These are phyloP conservation scores for Ginglymostoma cirratum DNA, from an alignment of 2,113 vertebrate species.

Conservation along the genomic window DNA sequence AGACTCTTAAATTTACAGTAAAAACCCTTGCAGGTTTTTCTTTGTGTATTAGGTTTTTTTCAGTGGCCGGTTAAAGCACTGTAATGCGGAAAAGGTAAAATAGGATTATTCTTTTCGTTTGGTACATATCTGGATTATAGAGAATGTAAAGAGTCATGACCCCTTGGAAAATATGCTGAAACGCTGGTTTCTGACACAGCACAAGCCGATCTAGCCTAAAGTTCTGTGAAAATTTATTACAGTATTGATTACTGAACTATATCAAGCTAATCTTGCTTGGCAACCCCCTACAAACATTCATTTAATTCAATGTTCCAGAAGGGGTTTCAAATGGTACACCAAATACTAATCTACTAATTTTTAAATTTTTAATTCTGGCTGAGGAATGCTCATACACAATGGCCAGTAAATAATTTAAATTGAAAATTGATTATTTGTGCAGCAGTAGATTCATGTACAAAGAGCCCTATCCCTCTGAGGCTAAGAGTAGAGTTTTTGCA, in stretches of 20 bases:
- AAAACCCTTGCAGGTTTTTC: neutral
- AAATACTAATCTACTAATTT: slow-evolving; percentile 74
- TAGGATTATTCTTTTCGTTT: neutral
- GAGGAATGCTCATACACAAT: slow-evolving; percentile 66
- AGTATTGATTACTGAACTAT: slow-evolving; percentile 60
- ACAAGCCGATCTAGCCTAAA: neutral
- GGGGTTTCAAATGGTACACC: slow-evolving; percentile 51
- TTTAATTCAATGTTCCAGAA: slow-evolving; percentile 52
- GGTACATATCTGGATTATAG: neutral
- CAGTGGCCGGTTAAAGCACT: neutral
- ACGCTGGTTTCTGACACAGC: neutral
- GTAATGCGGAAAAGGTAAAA: neutral
- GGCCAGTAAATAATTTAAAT: slow-evolving; percentile 88
- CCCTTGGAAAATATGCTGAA: slow-evolving; percentile 28
- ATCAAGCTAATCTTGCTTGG: slow-evolving; percentile 52
- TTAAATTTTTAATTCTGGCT: slow-evolving; percentile 71
- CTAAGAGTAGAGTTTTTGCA: slow-evolving; percentile 62
- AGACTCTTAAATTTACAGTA: neutral
- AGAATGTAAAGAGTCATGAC: slow-evolving; percentile 17
- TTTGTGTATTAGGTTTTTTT: neutral
- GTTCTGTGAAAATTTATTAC: slow-evolving; percentile 61
- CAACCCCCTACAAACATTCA: slow-evolving; percentile 43
- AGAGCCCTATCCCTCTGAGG: slow-evolving; percentile 63
- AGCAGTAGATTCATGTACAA: slow-evolving; percentile 77
- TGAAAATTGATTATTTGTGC: slow-evolving; percentile 87